phyloP scores from a whole-genome alignment of 2,797 vertebrate genomes.

The Karalla daura region DNA sequence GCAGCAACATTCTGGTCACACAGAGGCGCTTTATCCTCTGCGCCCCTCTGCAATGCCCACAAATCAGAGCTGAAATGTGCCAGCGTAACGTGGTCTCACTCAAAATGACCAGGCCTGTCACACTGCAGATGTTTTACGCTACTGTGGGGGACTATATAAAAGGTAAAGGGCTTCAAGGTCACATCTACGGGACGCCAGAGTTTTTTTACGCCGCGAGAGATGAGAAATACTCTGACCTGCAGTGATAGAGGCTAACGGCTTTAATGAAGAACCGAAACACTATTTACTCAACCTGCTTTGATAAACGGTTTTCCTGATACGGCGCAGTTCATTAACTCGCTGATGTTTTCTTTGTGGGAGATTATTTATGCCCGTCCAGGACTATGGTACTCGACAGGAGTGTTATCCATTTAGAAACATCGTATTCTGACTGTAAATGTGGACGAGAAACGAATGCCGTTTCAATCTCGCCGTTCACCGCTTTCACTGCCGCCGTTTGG shows the following conservation, averaged over 20 bases:
- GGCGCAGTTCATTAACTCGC: slow-evolving; percentile 23
- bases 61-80: slow-evolving; percentile 8
- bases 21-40: slow-evolving; percentile 19
- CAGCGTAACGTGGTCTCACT: background rate
- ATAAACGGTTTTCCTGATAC: slow-evolving; percentile 11
- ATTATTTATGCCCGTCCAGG: slow-evolving; percentile 22
- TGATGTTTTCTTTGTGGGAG: background rate
- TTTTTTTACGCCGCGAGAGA: no score
- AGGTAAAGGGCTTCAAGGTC: no score
- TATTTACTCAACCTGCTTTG: slow-evolving; percentile 23
- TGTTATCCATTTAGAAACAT: background rate
- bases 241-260: slow-evolving; percentile 34
- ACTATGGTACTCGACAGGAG: background rate
- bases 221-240: slow-evolving; percentile 19
- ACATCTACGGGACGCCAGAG: no score
- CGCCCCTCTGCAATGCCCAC: slow-evolving; percentile 1
- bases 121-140: slow-evolving; percentile 32
- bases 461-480: no score
- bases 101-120: slow-evolving; percentile 4
- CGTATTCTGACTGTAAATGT: background rate
- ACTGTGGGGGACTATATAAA: no score
- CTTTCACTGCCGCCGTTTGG: slow-evolving; percentile 42
- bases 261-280: slow-evolving; percentile 47
- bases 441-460: background rate
- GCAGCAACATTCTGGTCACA: slow-evolving; percentile 41